Conservation (phyloP, 2,797 vertebrate species). For the Ispidina lecontei region DNA sequence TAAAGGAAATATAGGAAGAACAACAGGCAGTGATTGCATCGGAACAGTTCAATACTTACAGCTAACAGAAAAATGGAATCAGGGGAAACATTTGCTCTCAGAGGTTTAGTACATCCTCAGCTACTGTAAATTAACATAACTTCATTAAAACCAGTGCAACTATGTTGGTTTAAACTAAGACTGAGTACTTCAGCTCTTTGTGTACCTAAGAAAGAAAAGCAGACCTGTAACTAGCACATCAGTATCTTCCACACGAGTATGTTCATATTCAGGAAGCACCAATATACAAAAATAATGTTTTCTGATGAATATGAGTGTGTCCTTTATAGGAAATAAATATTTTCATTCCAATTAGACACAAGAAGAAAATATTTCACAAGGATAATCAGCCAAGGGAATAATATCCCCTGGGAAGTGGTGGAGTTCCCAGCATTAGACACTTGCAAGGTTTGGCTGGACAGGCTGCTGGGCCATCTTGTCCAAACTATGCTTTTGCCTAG, state of each 20-base stretch:
- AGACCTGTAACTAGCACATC: neutral
- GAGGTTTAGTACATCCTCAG: neutral
- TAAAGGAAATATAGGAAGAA: neutral
- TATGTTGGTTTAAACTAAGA: neutral
- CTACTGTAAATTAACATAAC: conserved; percentile 2
- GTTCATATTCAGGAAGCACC: neutral
- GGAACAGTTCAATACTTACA: neutral
- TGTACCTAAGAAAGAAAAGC: neutral
- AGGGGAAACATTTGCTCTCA: conserved; percentile 6
- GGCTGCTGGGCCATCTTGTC: neutral
- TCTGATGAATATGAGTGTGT: neutral
- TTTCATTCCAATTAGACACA: neutral
- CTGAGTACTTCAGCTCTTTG: neutral
- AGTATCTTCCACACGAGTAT: neutral
- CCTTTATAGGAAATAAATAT: neutral
- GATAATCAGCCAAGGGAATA: neutral
- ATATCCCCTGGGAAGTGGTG: neutral
- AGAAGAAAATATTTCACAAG: neutral
- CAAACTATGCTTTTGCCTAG: neutral
- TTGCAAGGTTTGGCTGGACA: neutral
- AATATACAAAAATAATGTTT: neutral
- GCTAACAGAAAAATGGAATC: conserved; percentile 28
- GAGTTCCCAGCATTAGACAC: neutral
- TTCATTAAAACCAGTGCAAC: conserved; percentile 12
- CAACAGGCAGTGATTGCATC: neutral